Conservation (phyloP, 2,797 vertebrate genomes). For the Clarias laeviceps region DNA sequence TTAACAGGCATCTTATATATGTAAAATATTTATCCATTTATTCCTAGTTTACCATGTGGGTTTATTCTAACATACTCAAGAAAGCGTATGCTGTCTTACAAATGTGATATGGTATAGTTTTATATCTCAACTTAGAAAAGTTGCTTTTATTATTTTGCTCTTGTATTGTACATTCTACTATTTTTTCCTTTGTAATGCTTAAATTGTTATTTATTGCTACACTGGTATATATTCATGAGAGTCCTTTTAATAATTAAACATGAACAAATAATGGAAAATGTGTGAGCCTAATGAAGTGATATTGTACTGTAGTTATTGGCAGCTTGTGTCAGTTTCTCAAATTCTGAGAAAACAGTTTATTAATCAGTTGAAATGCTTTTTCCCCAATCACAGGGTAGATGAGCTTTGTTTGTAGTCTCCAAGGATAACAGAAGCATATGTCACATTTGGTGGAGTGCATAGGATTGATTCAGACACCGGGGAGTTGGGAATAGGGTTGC, state of each 20-base stretch:
- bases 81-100: constrained; percentile 11
- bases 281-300: not conserved
- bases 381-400: constrained; percentile 85
- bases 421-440: constrained; percentile 90
- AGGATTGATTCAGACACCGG: constrained; percentile 91
- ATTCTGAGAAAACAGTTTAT: constrained; percentile 14
- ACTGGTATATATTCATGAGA: constrained; percentile 15
- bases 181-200: constrained; percentile 1
- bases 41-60: constrained; percentile 5
- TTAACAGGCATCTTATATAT: constrained; percentile 51
- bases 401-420: constrained; percentile 94
- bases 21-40: constrained; percentile 48
- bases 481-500: constrained; percentile 84
- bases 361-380: constrained; percentile 15
- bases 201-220: constrained; percentile 28
- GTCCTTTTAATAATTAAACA: not conserved
- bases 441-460: constrained; percentile 84
- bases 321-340: not conserved
- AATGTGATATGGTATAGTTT: constrained; percentile 21
- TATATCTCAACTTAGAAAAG: constrained; percentile 32
- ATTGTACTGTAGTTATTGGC: not conserved
- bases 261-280: not conserved
- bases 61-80: constrained; percentile 19
- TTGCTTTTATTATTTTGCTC: constrained; percentile 11
- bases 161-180: constrained; percentile 29